A percentile compares a stretch with the other conserved stretches of the same genome.
These are phyloP conservation scores for Irena cyanogastra DNA, from an alignment of 2,113 vertebrate species.

Conservation along the genomic window DNA sequence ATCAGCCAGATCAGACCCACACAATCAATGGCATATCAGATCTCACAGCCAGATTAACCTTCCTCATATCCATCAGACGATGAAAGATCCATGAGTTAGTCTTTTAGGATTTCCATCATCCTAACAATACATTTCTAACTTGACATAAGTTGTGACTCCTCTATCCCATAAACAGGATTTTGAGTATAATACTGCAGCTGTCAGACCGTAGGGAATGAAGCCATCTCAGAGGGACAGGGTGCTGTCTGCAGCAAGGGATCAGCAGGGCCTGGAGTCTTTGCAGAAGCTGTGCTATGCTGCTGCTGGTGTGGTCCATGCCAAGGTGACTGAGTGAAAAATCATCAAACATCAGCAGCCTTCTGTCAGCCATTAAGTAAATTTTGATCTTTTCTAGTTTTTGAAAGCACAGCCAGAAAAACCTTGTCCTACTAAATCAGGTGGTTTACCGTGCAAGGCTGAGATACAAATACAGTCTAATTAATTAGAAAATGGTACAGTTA, in stretches of 20 bases:
- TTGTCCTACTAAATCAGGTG: not conserved
- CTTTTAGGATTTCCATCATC: not conserved
- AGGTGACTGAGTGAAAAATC: not conserved
- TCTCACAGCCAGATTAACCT: conserved; percentile 87
- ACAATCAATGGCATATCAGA: conserved; percentile 83
- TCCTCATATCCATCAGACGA: conserved; percentile 65
- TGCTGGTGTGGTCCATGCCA: not conserved
- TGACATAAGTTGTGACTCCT: not conserved
- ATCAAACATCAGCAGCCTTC: not conserved
- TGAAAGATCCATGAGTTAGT: not conserved
- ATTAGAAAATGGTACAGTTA: not conserved
- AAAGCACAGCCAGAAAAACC: not conserved
- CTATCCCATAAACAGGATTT: not conserved
- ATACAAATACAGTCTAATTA: not conserved
- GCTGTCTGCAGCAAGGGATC: not conserved
- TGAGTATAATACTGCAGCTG: not conserved
- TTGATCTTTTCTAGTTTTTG: not conserved
- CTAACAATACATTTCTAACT: not conserved
- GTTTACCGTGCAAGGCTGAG: not conserved
- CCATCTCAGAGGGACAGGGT: rapidly evolving
- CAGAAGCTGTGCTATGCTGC: not conserved
- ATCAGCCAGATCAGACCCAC: conserved; percentile 92
- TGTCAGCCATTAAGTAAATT: not conserved
- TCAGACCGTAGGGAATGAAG: rapidly evolving
- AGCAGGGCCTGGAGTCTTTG: not conserved